Percentiles rank a stretch among this genome's conserved stretches.
Evolutionary conservation across 2,797 vertebrate genomes (phyloP).

Genomic region (Pseudopleuronectes americanus): DNA sequence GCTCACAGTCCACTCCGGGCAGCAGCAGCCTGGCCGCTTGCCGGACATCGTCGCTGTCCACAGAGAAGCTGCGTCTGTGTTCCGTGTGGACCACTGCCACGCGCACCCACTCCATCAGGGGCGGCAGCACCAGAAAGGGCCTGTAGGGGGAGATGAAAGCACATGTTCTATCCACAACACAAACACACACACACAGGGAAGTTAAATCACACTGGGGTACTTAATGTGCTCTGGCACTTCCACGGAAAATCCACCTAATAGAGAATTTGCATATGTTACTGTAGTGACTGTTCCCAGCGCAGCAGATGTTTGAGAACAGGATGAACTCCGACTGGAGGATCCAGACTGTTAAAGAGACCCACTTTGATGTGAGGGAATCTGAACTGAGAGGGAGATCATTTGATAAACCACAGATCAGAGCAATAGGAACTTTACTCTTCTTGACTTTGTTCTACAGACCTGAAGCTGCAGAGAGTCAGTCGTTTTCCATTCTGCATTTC

Average conservation of each 20-base stretch:
- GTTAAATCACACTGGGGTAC: conserved; percentile 11
- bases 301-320: conserved; percentile 44
- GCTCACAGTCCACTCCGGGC: conserved; percentile 97
- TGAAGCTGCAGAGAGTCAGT: background rate
- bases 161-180: conserved; percentile 13
- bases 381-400: conserved; percentile 8
- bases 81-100: conserved; percentile 93
- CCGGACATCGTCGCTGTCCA: conserved; percentile 98
- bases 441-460: too few species aligned
- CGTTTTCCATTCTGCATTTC: too few species aligned
- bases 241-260: conserved; percentile 40
- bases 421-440: too few species aligned
- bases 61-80: conserved; percentile 95
- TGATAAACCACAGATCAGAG: conserved; percentile 1
- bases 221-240: conserved; percentile 25
- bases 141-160: conserved; percentile 82
- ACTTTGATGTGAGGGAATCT: conserved; percentile 22
- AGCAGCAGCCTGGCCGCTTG: conserved; percentile 94
- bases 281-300: conserved; percentile 13
- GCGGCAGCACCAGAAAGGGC: conserved; percentile 95
- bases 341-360: background rate
- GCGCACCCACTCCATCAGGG: conserved; percentile 98
- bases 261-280: conserved; percentile 53
- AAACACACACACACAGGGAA: background rate
- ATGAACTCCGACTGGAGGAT: conserved; percentile 29